Evolutionary conservation across 2,888 invertebrate species (phyloP).

Genomic region (Julus scandinavius): DNA sequence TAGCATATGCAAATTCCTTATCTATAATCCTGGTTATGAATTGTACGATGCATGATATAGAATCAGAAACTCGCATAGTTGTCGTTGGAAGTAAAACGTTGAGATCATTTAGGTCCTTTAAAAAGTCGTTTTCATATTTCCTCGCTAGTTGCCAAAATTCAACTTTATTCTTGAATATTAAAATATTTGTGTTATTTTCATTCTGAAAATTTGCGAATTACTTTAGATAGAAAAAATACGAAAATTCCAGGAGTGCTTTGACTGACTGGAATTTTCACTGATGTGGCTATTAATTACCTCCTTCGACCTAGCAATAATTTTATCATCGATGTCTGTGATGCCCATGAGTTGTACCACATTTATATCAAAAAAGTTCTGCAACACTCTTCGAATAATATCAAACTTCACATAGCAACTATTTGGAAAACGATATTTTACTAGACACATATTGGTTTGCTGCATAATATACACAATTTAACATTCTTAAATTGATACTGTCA

Average conservation of each 20-base stretch:
- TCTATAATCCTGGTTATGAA: slow-evolving; percentile 69
- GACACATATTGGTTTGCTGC: neutral
- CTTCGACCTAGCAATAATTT: slow-evolving; percentile 81
- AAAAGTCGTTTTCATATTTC: slow-evolving; percentile 83
- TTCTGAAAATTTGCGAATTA: neutral
- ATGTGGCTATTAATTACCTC: slow-evolving; percentile 63
- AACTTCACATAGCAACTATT: slow-evolving; percentile 84
- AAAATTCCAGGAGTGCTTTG: neutral
- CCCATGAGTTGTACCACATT: slow-evolving; percentile 87
- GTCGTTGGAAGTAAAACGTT: slow-evolving; percentile 79
- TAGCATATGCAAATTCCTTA: slow-evolving; percentile 19
- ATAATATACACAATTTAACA: neutral
- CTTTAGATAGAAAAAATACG: neutral
- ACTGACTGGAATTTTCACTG: neutral
- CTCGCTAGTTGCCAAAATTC: slow-evolving; percentile 68
- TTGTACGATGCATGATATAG: slow-evolving; percentile 79
- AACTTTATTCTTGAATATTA: neutral
- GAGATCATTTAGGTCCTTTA: slow-evolving; percentile 78
- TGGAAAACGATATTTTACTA: slow-evolving; percentile 32
- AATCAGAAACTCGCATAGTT: slow-evolving; percentile 81
- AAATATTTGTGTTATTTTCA: neutral
- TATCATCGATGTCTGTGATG: slow-evolving; percentile 94
- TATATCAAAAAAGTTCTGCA: slow-evolving; percentile 79
- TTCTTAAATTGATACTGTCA: no score
- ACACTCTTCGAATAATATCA: slow-evolving; percentile 86